Evolutionary conservation across 1,140 invertebrate genomes (phyloP), one percentile per base, ranked within the genome.

Genomic region (Pseudachorutes palmiensis): DNA sequence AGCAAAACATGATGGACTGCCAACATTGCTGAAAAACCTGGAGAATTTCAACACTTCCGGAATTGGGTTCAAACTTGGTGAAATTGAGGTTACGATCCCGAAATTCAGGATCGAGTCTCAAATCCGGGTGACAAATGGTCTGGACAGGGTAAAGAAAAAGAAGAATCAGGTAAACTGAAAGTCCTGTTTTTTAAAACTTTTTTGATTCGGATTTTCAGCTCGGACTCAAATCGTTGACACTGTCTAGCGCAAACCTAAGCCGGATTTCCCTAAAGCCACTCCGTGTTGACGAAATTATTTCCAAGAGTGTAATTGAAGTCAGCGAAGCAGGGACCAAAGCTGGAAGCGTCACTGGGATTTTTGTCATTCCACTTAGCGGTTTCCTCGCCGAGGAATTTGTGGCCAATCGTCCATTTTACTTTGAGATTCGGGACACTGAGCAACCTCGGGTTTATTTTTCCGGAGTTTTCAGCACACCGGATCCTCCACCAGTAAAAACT

Each of bases 41-140:
- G 26, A 14, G 31, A 60, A 22, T 22, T 60, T 29, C 30, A 30
- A 60, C 29, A 60, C 30, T 29, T 5, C 3, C 3, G 26, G 24
- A 26, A 9, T 60, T 29, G 12, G 2, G n/a, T 26, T 63, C 30
- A 63, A 63, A 63, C 26, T 63, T 5, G 22, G 14, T 24, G 61
- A 63, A 26, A 28, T 41, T 48, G 41, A 63, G 12, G 22, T 63
- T 14, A 41, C 22, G 14, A 9, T 63, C 2, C 61, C 61, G 45
- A 63, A 63, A 48, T 63, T 63, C 26, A 41, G 29, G 26, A 63
- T 63, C 29, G 61, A 48, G n/a, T 12, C 61, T 31, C 51, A 55
- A 24, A 12, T 55, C 24, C 12, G 24, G 24, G 51, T 55, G 22
- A 36, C 59, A 9, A 61, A 61, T 32, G 32, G 29, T n/a, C 59